phyloP scores from a whole-genome alignment of 2,888 invertebrate species.

The Gymnosoma rotundatum region DNA sequence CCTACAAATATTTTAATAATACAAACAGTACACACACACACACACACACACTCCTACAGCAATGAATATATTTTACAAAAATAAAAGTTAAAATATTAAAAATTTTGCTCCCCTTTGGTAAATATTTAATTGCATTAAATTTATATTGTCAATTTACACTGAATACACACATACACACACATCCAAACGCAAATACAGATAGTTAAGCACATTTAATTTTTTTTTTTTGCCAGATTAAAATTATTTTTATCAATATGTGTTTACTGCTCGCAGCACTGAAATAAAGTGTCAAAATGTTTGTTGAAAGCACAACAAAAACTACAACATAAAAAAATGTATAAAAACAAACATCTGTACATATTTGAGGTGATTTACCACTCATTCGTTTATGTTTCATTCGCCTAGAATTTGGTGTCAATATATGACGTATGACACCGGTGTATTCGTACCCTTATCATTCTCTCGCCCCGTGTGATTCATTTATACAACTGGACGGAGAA shows the following conservation, averaged over 20 bases:
- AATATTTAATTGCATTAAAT: constrained; percentile 68
- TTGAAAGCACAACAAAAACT: constrained; percentile 23
- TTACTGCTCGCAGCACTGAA: neutral
- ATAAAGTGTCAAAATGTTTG: constrained; percentile 49
- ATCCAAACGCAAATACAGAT: neutral
- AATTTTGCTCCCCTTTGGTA: constrained; percentile 40
- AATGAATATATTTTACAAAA: neutral
- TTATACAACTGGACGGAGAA: constrained; percentile 97
- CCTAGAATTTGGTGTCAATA: constrained; percentile 52
- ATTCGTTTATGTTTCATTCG: constrained; percentile 23
- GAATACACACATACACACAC: neutral
- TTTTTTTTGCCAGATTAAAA: constrained; percentile 13
- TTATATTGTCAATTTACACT: constrained; percentile 65
- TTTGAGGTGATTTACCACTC: constrained; percentile 35
- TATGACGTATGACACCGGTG: constrained; percentile 77
- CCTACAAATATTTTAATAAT: neutral
- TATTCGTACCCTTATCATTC: constrained; percentile 95
- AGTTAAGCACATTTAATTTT: neutral
- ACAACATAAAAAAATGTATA: neutral
- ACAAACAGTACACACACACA: neutral
- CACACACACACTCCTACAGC: neutral
- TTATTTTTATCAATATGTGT: constrained; percentile 12
- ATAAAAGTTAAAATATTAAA: constrained; percentile 30
- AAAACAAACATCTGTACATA: constrained; percentile 25
- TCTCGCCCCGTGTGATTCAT: constrained; percentile 91